A percentile compares a stretch with the other conserved stretches of the same genome.
phyloP scores from a whole-genome alignment of 1,140 invertebrate species.

The Grapholita molesta region DNA sequence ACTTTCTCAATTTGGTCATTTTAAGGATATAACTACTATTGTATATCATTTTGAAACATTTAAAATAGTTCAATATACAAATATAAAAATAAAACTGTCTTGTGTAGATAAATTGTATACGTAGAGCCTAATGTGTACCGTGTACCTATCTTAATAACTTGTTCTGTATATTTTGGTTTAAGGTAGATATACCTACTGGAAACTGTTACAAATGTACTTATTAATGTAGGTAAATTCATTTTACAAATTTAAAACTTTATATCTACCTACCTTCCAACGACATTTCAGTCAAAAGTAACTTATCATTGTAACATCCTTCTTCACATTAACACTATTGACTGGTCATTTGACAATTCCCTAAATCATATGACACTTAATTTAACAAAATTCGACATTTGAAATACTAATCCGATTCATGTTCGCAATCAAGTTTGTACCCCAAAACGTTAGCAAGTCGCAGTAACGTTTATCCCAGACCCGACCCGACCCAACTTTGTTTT shows the following conservation, averaged over 20 bases:
- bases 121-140: too few species aligned
- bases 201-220: too few species aligned
- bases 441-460: not conserved
- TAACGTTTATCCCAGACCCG: not conserved
- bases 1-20: not conserved
- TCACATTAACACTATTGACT: not conserved
- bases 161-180: too few species aligned
- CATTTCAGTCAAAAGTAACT: not conserved
- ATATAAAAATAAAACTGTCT: too few species aligned
- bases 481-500: slow-evolving; percentile 52
- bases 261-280: not conserved
- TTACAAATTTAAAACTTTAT: not conserved
- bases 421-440: not conserved
- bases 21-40: too few species aligned
- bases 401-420: not conserved
- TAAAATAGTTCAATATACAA: too few species aligned
- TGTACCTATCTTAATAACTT: too few species aligned
- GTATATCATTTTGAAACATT: too few species aligned
- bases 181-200: too few species aligned
- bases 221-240: not conserved
- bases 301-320: not conserved
- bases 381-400: not conserved
- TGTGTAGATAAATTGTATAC: too few species aligned
- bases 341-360: not conserved
- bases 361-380: not conserved